Evolutionary conservation across 1,140 invertebrate genomes (phyloP).

Genomic region (Sipha flava): DNA sequence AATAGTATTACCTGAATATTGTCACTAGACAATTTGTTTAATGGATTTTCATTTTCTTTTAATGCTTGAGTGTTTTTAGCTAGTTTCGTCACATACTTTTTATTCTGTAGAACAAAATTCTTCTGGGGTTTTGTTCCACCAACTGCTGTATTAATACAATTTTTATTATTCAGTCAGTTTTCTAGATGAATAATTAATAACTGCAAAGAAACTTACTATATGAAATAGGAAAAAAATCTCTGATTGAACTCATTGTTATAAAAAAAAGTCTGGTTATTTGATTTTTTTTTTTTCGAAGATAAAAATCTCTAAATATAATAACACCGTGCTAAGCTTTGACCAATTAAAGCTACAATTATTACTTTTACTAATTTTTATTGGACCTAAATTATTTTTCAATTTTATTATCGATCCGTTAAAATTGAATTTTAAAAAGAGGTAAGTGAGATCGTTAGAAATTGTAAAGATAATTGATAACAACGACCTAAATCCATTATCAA

Average conservation of each 20-base stretch:
- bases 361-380: too few relatives aligned
- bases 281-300: too few relatives aligned
- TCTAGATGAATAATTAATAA: not conserved
- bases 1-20: not conserved
- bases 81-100: not conserved
- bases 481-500: not conserved
- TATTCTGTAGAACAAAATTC: constrained; percentile 2
- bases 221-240: constrained; percentile 20
- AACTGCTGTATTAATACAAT: not conserved
- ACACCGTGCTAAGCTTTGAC: too few relatives aligned
- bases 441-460: too few relatives aligned
- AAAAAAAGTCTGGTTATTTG: too few relatives aligned
- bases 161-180: not conserved
- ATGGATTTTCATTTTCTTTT: constrained; percentile 1
- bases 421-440: not conserved
- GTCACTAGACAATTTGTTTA: not conserved
- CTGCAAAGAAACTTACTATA: constrained; percentile 5
- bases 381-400: not conserved
- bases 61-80: not conserved
- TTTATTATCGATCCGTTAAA: not conserved
- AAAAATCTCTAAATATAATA: too few relatives aligned
- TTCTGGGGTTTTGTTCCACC: not conserved
- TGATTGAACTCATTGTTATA: not conserved
- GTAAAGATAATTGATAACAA: too few relatives aligned
- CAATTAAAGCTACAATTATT: too few relatives aligned